Evolutionary conservation across 2,797 vertebrate species (phyloP), one percentile per base, ranked within the genome.

Genomic region (Distichodus sexfasciatus): DNA sequence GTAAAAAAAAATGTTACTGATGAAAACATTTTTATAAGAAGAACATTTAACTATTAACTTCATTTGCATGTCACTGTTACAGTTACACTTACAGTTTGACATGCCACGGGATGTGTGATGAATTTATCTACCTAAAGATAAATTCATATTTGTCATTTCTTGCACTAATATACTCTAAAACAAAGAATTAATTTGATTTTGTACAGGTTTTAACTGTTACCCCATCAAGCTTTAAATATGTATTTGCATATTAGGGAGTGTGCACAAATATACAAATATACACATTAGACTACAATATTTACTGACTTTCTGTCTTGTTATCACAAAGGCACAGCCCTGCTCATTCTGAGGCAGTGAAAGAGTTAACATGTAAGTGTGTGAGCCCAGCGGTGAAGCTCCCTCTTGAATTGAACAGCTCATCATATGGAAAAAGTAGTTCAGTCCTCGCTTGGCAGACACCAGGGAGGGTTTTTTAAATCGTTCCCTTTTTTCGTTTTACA

Each of bases 351-450:
- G 84, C 31, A 53, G 60, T 58, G 69, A 73, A 86, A 71, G 81
- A 70, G 86, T 90, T 88, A 90, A 87, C 51, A 38, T 60, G 69
- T 74, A 68, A 61, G 76, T 64, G 63, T 67, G 72, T 44, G 64
- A 70, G 85, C 81, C 82, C 81, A 60, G 74, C 17, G 79, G 85
- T 77, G 72, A 76, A 68, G 65, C 72, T 88, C 88, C 87, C 88
- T 57, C 75, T 68, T 79, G 89, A 87, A 76, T 86, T 71, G 79
- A 81, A 82, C 81, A 77, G 81, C 84, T 88, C 76, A 77, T 78
- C 76, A 66, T 76, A 72, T 74, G 76, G 71, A 79, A 76, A 81
- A 83, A 84, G 79, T 84, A 83, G 81, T 82, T 82, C 79, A 82
- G 65, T 76, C 60, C 81, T 73, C 71, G 76, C 65, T 26, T 57